Evolutionary conservation across 2,888 invertebrate species (phyloP).

Genomic region (Tromatobia lineatoria): DNA sequence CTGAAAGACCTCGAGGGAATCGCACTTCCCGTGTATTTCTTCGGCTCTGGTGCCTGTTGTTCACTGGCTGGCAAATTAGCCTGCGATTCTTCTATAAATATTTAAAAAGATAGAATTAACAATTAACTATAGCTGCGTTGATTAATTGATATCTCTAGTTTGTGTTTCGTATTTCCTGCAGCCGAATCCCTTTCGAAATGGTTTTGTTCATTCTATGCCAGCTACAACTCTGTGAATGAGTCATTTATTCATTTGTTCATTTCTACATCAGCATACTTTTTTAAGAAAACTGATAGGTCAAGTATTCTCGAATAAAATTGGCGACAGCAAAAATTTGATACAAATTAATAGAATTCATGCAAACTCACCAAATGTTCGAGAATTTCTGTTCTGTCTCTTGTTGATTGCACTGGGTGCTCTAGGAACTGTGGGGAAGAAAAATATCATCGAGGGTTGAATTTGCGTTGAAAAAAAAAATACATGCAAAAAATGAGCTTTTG

Average conservation of each 20-base stretch:
- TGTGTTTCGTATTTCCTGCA: too few species aligned
- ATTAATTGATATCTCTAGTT: neutral
- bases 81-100: conserved; percentile 74
- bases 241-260: too few species aligned
- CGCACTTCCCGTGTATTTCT: conserved; percentile 91
- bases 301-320: too few species aligned
- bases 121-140: neutral
- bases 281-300: too few species aligned
- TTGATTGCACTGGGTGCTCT: conserved; percentile 77
- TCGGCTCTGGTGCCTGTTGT: conserved; percentile 89
- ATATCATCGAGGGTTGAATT: conserved; percentile 15
- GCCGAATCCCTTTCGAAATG: too few species aligned
- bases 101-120: neutral
- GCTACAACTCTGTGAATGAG: too few species aligned
- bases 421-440: conserved; percentile 56
- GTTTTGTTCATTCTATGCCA: too few species aligned
- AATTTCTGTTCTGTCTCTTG: conserved; percentile 82
- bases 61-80: conserved; percentile 89
- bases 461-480: conserved; percentile 4
- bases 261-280: too few species aligned
- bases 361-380: conserved; percentile 81
- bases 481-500: neutral
- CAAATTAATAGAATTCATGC: conserved; percentile 32
- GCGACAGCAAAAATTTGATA: too few species aligned
- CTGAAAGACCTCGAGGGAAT: conserved; percentile 94